Percentiles rank a stretch among this genome's conserved stretches.
phyloP scores from a whole-genome alignment of 64 coral and sea anemone species.

The Trachythela sp. region DNA sequence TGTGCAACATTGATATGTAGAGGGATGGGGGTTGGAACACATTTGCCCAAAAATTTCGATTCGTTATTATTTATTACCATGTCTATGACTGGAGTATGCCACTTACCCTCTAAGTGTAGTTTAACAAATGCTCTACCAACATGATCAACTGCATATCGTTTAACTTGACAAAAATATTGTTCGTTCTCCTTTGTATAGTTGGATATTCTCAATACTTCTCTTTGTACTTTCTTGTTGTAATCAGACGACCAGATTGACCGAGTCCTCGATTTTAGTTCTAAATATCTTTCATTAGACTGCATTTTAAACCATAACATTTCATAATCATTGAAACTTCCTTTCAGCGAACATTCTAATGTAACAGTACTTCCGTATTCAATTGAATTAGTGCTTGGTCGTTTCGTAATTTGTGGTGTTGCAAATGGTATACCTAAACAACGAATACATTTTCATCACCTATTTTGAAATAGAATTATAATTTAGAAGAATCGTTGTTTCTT shows the following conservation, averaged over 20 bases:
- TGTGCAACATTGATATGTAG: too few species aligned
- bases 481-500: too few species aligned
- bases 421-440: not conserved
- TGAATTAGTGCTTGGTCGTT: not conserved
- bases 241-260: not conserved
- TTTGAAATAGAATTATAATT: too few species aligned
- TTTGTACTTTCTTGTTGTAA: not conserved
- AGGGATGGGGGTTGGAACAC: too few species aligned
- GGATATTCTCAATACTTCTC: not conserved
- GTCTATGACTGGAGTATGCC: too few species aligned
- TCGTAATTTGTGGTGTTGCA: not conserved
- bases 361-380: not conserved
- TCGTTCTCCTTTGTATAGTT: not conserved
- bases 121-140: not conserved
- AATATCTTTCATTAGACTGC: not conserved
- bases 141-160: not conserved
- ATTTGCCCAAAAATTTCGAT: too few species aligned
- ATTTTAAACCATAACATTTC: not conserved
- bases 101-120: not conserved
- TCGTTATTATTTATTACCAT: too few species aligned
- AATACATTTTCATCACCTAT: not conserved
- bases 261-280: not conserved
- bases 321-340: not conserved
- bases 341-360: not conserved
- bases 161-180: not conserved